These are phyloP conservation scores for Gastracanthus pulcherrimus DNA, from an alignment of 2,888 invertebrate species.

Conservation along the genomic window DNA sequence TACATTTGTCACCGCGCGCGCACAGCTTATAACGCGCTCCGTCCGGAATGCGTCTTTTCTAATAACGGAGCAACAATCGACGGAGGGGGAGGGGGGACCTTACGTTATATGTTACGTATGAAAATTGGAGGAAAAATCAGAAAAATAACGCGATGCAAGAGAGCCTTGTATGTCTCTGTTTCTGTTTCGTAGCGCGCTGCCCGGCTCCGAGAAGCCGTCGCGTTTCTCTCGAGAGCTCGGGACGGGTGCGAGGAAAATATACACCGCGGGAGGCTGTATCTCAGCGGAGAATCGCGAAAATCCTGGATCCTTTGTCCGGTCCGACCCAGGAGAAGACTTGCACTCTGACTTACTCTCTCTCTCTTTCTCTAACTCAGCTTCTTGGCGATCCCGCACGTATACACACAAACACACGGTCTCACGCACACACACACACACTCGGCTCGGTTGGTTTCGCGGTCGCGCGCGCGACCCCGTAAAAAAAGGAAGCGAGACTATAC, in stretches of 20 bases:
- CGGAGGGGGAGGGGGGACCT: too few relatives aligned
- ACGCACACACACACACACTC: slow-evolving; percentile 8
- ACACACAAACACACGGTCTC: slow-evolving; percentile 1
- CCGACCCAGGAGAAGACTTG: slow-evolving; percentile 19
- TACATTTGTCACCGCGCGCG: slow-evolving; percentile 73
- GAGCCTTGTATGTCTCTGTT: not conserved
- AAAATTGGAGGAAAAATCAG: too few relatives aligned
- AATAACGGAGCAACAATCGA: too few relatives aligned
- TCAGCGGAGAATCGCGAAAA: not conserved
- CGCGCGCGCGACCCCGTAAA: slow-evolving; percentile 49
- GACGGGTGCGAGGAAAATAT: too few relatives aligned
- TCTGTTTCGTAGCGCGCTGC: not conserved
- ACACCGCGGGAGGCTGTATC: not conserved
- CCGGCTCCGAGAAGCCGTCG: not conserved
- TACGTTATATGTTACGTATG: too few relatives aligned
- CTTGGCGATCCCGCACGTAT: slow-evolving; percentile 5
- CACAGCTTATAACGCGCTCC: too few relatives aligned
- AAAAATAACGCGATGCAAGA: not conserved
- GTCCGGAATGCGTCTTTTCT: too few relatives aligned
- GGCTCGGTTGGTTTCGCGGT: slow-evolving; percentile 55
- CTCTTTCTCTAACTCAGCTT: slow-evolving; percentile 3
- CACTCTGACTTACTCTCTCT: slow-evolving; percentile 10
- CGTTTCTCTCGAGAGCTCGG: too few relatives aligned
- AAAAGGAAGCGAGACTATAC: too few relatives aligned
- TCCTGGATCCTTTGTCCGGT: not conserved